A percentile compares a stretch with the other conserved stretches of the same genome.
These are phyloP conservation scores for Oegoconia quadripuncta DNA, from an alignment of 2,888 invertebrate genomes.

Conservation along the genomic window DNA sequence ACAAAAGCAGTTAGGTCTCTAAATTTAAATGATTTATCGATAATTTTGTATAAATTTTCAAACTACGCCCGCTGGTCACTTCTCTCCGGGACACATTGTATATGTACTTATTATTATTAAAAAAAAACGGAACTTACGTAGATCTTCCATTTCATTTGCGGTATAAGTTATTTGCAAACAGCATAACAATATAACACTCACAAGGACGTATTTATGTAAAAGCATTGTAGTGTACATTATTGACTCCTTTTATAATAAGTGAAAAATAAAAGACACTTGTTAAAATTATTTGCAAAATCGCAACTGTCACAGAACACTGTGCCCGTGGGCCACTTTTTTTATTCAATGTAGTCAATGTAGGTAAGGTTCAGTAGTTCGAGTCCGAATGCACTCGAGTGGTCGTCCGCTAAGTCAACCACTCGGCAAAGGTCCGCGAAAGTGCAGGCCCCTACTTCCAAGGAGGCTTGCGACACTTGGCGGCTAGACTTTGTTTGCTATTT, in stretches of 20 bases:
- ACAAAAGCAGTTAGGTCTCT: background rate
- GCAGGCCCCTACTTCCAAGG: slow-evolving; percentile 43
- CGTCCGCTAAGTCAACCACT: slow-evolving; percentile 33
- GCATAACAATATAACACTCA: slow-evolving; percentile 46
- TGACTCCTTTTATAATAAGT: background rate
- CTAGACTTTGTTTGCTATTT: background rate
- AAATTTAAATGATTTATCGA: too few species aligned
- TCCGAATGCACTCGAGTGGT: slow-evolving; percentile 6
- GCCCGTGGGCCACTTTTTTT: too few species aligned
- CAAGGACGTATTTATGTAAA: slow-evolving; percentile 28
- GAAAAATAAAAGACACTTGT: too few species aligned
- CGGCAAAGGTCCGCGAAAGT: slow-evolving; percentile 46
- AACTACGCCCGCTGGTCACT: too few species aligned
- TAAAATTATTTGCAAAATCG: too few species aligned
- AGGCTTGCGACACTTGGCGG: slow-evolving; percentile 37
- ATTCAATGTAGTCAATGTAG: background rate
- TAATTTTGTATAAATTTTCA: too few species aligned
- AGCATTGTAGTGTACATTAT: slow-evolving; percentile 31
- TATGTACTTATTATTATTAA: too few species aligned
- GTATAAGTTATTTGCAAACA: slow-evolving; percentile 37
- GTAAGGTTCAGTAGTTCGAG: background rate
- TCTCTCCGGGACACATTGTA: too few species aligned
- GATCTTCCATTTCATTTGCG: slow-evolving; percentile 43
- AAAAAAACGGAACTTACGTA: slow-evolving; percentile 39
- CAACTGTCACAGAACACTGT: too few species aligned